Evolutionary conservation across 2,113 vertebrate genomes (phyloP), one percentile per base, ranked within the genome.

Genomic region (Rhodinocichla rosea): DNA sequence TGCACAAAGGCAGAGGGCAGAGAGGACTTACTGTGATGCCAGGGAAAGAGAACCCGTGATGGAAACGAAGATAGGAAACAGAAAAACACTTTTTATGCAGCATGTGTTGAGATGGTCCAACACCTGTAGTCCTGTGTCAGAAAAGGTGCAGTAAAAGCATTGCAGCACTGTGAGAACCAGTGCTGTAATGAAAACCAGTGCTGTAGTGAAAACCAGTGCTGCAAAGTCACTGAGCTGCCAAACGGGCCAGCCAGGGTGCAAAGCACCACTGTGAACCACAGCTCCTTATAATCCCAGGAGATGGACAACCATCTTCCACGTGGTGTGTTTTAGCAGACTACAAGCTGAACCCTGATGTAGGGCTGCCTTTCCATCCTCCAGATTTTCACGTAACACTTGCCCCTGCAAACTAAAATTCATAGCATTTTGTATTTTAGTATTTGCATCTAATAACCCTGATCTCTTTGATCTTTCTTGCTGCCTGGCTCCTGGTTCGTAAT

Each of bases 391-490:
- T 11, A 87, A 42, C 83, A 93, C 81, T 90, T 97, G 49, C 55
- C 79, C 35, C 86, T 81, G 56, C 33, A 95, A 95, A 96, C 76
- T 73, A 93, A 92, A 89, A 64, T 85, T 49, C 77, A 64, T 5
- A 39, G 74, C 56, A 89, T 52, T 91, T 83, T 45, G 47, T 32
- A 69, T 53, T 14, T 47, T 23, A 27, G 28, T 53, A 87, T 94
- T 96, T 92, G 40, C 65, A 62, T 68, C 35, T 50, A 84, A 69
- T 47, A 71, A 71, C 4, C 14, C 28, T 47, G 18, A 40, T 71
- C 35, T 63, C 59, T 71, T 59, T 45, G 56, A n/a, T 83, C 21
- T 81, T 86, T 84, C 59, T 76, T 95, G 55, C 47, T 94, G 62
- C 35, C n/a, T 76, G 37, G 30, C 32, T 85, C 53, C 53, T 44